phyloP scores from a whole-genome alignment of 2,797 vertebrate species.

The Lacerta agilis region DNA sequence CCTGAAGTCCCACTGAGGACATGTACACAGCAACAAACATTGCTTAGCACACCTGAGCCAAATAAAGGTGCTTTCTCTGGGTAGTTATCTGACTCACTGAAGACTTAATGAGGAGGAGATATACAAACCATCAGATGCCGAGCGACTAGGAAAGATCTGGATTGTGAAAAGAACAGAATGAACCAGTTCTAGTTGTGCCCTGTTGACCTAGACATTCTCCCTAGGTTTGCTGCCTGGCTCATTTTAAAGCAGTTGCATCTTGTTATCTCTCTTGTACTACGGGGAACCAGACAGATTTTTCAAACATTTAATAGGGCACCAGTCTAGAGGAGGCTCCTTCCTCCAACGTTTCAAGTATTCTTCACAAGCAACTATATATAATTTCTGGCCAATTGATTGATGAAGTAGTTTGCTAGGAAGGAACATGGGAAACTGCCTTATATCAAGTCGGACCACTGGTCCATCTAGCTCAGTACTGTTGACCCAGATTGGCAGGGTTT shows the following conservation, averaged over 20 bases:
- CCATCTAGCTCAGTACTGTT: too few species aligned
- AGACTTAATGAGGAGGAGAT: conserved; percentile 17
- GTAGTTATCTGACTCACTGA: conserved; percentile 9
- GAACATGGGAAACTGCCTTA: too few species aligned
- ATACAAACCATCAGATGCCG: conserved; percentile 2
- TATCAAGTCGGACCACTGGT: too few species aligned
- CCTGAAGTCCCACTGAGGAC: conserved; percentile 19
- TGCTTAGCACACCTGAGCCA: conserved; percentile 17
- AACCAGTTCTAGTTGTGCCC: not conserved
- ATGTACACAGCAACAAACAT: not conserved
- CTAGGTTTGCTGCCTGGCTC: not conserved
- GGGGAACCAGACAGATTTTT: not conserved
- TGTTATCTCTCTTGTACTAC: not conserved
- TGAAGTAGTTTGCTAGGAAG: too few species aligned
- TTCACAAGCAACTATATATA: not conserved
- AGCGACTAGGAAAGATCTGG: conserved; percentile 5
- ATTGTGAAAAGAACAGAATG: not conserved
- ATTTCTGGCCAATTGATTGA: not conserved
- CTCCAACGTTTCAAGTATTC: not conserved
- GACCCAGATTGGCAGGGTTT: too few species aligned
- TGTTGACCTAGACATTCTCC: not conserved
- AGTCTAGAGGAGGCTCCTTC: not conserved
- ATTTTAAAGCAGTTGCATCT: not conserved
- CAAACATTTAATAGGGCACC: not conserved
- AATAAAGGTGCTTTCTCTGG: conserved; percentile 7